Evolutionary conservation across 1,140 invertebrate species (phyloP).

Genomic region (Brachionus rotundiformis): DNA sequence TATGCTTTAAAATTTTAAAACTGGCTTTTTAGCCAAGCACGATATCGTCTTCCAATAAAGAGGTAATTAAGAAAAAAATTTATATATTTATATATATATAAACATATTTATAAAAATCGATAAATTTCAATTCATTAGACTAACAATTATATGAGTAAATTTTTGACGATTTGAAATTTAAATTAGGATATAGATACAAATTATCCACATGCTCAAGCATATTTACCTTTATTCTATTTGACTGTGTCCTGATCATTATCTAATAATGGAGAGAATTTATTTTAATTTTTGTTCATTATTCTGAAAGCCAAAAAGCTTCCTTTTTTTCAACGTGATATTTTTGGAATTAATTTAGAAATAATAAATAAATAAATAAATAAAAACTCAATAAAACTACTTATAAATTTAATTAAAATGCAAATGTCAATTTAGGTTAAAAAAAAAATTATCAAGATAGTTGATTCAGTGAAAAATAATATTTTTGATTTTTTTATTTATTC

Average conservation of each 20-base stretch:
- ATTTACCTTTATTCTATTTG: neutral
- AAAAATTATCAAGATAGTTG: neutral
- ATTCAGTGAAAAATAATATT: no score
- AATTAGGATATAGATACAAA: neutral
- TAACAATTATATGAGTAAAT: neutral
- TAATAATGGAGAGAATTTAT: no score
- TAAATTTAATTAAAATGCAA: no score
- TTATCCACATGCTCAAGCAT: neutral
- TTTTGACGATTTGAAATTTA: neutral
- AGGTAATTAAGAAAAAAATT: neutral
- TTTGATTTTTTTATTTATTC: neutral
- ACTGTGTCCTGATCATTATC: neutral
- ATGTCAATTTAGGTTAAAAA: neutral
- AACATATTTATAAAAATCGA: no score
- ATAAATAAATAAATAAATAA: no score
- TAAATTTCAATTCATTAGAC: neutral
- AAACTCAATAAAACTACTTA: no score
- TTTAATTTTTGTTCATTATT: no score
- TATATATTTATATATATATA: no score
- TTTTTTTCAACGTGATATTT: no score
- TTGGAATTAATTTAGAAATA: no score
- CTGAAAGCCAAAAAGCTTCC: no score
- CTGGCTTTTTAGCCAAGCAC: neutral
- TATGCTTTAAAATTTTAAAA: neutral
- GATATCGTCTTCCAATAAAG: neutral